These are phyloP conservation scores for Pachycephus smyrnensis DNA, from an alignment of 2,888 invertebrate genomes.

Conservation along the genomic window DNA sequence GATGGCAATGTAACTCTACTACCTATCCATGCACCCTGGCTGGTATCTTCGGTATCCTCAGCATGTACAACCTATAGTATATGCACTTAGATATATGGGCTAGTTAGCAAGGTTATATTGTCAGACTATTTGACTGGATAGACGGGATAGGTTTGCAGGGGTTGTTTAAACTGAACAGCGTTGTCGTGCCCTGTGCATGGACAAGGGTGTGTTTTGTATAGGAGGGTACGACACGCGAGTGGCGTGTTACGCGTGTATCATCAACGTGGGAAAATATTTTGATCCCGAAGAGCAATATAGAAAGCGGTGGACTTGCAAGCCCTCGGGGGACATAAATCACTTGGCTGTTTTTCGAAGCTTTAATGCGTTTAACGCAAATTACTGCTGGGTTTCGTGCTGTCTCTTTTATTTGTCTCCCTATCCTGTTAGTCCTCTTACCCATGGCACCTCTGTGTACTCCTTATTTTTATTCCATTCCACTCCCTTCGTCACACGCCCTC, in stretches of 20 bases:
- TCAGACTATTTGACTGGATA: neutral
- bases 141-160: neutral
- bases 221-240: neutral
- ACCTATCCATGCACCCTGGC: neutral
- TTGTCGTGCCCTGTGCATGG: neutral
- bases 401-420: neutral
- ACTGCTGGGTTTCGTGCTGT: conserved; percentile 12
- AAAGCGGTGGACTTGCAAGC: conserved; percentile 11
- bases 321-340: conserved; percentile 24
- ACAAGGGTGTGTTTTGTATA: neutral
- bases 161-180: neutral
- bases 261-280: conserved; percentile 20
- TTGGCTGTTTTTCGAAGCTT: conserved; percentile 35
- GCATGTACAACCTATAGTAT: neutral
- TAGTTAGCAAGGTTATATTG: neutral
- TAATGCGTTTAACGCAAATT: conserved; percentile 42
- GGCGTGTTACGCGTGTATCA: neutral
- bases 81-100: neutral
- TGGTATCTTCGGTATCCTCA: neutral
- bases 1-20: neutral
- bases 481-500: neutral
- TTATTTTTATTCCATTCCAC: neutral
- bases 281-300: neutral
- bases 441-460: neutral
- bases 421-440: neutral